A percentile compares a stretch with the other conserved stretches of the same genome.
phyloP scores from a whole-genome alignment of 1,140 invertebrate species.

The Rhyacophila brunnea region DNA sequence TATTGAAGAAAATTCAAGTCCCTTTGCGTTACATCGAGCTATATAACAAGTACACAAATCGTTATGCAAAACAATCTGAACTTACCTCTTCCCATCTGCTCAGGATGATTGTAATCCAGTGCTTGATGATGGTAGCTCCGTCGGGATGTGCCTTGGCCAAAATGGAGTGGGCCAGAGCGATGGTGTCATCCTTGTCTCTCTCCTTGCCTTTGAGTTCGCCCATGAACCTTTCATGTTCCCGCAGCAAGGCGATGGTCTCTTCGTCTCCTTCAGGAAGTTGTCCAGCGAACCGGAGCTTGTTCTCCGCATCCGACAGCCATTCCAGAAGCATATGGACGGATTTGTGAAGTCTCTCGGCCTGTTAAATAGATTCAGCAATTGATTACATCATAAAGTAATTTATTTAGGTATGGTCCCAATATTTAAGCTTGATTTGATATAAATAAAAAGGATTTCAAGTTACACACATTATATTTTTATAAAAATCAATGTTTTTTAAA shows the following conservation, averaged over 20 bases:
- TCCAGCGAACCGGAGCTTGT: slow-evolving; percentile 85
- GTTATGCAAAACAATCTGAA: no score
- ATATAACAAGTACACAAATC: no score
- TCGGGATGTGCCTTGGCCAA: slow-evolving; percentile 91
- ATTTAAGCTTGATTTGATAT: no score
- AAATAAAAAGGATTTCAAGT: no score
- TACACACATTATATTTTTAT: no score
- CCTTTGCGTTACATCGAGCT: no score
- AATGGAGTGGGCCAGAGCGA: slow-evolving; percentile 85
- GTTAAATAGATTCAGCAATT: slow-evolving; percentile 6
- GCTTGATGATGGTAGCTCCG: slow-evolving; percentile 90
- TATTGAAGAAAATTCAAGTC: no score
- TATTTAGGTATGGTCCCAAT: no score
- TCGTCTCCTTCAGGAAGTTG: slow-evolving; percentile 88
- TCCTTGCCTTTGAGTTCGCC: slow-evolving; percentile 82
- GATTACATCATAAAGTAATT: no score
- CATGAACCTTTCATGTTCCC: slow-evolving; percentile 86
- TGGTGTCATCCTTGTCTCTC: slow-evolving; percentile 81
- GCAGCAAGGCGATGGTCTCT: slow-evolving; percentile 78
- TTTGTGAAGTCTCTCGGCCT: slow-evolving; percentile 92
- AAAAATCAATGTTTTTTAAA: no score
- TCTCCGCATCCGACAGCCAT: slow-evolving; percentile 95
- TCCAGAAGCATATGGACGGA: slow-evolving; percentile 90
- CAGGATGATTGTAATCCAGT: slow-evolving; percentile 96
- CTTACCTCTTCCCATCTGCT: slow-evolving; percentile 91